These are phyloP conservation scores for Setipinna tenuifilis DNA, from an alignment of 2,797 vertebrate genomes.

Conservation along the genomic window DNA sequence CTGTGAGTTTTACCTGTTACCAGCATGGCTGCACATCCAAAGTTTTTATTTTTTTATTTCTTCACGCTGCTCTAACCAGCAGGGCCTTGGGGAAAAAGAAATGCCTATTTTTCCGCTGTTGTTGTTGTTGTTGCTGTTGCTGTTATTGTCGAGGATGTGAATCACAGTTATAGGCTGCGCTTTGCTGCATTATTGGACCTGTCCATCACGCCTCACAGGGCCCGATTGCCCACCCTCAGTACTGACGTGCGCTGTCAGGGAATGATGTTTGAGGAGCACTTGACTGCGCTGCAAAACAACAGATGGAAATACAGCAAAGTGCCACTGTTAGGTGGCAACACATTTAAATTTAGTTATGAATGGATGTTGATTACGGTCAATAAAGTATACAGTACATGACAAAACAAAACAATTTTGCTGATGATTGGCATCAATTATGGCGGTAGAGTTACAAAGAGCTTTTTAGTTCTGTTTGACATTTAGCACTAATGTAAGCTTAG, in stretches of 20 bases:
- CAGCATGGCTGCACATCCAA: no score
- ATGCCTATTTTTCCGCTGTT: not conserved
- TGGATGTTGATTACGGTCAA: not conserved
- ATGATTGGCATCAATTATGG: not conserved
- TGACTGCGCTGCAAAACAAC: not conserved
- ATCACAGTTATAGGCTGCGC: not conserved
- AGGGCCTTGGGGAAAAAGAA: not conserved
- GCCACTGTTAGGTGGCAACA: not conserved
- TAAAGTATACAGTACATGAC: not conserved
- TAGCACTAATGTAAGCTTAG: not conserved
- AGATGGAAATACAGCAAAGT: not conserved
- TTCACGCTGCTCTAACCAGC: not conserved
- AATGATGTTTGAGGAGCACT: not conserved
- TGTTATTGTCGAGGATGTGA: not conserved
- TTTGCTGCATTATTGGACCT: not conserved
- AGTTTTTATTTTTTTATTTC: no score
- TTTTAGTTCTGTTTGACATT: not conserved
- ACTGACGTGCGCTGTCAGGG: not conserved
- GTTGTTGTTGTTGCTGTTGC: no score
- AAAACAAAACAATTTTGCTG: not conserved
- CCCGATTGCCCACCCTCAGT: not conserved
- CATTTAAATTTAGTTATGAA: not conserved
- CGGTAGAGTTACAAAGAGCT: not conserved
- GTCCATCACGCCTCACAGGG: not conserved
- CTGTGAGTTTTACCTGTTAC: no score